A percentile compares a stretch with the other conserved stretches of the same genome.
Evolutionary conservation across 2,888 invertebrate genomes (phyloP).

Genomic region (Lagria hirta): DNA sequence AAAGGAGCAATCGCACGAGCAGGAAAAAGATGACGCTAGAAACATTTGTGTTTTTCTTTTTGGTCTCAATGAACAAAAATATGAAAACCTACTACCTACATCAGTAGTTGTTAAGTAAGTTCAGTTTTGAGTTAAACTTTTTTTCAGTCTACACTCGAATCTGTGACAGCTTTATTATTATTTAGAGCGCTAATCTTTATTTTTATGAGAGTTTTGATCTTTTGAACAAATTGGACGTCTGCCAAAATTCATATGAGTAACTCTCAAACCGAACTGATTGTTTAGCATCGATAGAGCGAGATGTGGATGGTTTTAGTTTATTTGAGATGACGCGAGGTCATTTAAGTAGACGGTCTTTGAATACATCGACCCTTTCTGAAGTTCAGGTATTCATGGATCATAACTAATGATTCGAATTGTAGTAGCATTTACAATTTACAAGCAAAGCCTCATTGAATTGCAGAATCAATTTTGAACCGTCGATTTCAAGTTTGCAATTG

Average conservation of each 20-base stretch:
- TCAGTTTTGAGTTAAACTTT: too few relatives aligned
- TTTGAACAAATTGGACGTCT: constrained; percentile 5
- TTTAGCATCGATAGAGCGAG: constrained; percentile 19
- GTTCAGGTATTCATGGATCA: constrained; percentile 22
- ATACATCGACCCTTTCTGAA: constrained; percentile 19
- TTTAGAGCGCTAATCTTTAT: constrained; percentile 18
- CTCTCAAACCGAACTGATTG: constrained; percentile 17
- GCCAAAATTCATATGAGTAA: constrained; percentile 24
- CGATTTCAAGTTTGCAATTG: constrained; percentile 23
- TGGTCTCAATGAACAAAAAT: too few relatives aligned
- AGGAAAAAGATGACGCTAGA: too few relatives aligned
- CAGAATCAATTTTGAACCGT: constrained; percentile 23
- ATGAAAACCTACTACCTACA: too few relatives aligned
- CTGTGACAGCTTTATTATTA: constrained; percentile 17
- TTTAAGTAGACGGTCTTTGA: constrained; percentile 16
- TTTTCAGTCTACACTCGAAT: too few relatives aligned
- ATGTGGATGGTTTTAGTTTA: constrained; percentile 23
- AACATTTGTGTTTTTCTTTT: too few relatives aligned
- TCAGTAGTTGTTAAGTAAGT: too few relatives aligned
- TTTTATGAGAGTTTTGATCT: constrained; percentile 8
- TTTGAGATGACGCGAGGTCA: constrained; percentile 24
- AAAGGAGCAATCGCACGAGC: too few relatives aligned
- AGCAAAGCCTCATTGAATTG: constrained; percentile 20
- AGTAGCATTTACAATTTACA: constrained; percentile 18
- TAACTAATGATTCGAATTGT: constrained; percentile 22